phyloP scores from a whole-genome alignment of 2,888 invertebrate genomes.

The Cheilosia variabilis region DNA sequence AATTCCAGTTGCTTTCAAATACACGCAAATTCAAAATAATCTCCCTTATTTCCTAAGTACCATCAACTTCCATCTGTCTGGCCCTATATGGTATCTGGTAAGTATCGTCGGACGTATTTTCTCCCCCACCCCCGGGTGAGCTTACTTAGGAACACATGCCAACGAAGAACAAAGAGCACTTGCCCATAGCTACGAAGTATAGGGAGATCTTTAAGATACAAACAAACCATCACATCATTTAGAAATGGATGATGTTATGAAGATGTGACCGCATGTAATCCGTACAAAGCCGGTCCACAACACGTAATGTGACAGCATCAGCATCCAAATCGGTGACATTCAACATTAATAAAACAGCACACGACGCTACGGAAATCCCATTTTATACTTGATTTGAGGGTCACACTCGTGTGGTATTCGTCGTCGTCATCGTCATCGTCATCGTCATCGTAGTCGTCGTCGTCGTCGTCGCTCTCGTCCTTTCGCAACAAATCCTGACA shows the following conservation, averaged over 20 bases:
- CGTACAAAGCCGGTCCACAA: slow-evolving; percentile 29
- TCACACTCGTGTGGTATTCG: slow-evolving; percentile 9
- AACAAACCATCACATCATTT: slow-evolving; percentile 63
- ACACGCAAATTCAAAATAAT: slow-evolving; percentile 32
- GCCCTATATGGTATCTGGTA: not conserved
- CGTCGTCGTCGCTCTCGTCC: slow-evolving; percentile 32
- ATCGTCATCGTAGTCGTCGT: too few species aligned
- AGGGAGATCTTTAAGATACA: slow-evolving; percentile 54
- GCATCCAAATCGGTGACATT: slow-evolving; percentile 68
- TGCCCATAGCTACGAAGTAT: not conserved
- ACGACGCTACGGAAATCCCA: slow-evolving; percentile 58
- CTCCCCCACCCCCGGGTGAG: not conserved
- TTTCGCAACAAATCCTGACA: slow-evolving; percentile 69
- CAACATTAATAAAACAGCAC: slow-evolving; percentile 70
- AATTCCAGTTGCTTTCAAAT: slow-evolving; percentile 2
- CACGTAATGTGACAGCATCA: slow-evolving; percentile 42
- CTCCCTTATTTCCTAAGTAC: slow-evolving; percentile 33
- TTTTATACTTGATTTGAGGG: slow-evolving; percentile 69
- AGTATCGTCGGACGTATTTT: not conserved
- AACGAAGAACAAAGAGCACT: slow-evolving; percentile 3
- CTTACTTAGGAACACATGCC: slow-evolving; percentile 5
- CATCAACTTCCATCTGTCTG: not conserved
- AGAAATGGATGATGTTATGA: slow-evolving; percentile 46
- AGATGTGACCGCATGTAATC: slow-evolving; percentile 65
- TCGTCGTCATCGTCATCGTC: not conserved